Evolutionary conservation across 2,888 invertebrate genomes (phyloP).

Genomic region (Calephelis perditalis): DNA sequence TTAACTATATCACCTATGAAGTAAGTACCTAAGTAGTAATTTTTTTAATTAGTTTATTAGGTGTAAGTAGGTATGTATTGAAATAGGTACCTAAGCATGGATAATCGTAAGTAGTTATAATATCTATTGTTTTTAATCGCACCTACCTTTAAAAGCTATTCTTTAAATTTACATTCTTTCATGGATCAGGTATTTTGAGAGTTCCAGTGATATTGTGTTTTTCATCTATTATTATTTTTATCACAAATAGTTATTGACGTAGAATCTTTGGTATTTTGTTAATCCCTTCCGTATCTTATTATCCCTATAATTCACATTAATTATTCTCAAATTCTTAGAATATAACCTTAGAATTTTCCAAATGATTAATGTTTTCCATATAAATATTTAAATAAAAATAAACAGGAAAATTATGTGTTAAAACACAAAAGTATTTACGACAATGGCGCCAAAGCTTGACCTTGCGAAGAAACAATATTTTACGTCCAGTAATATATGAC

Average conservation of each 20-base stretch:
- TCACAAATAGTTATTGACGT: background rate
- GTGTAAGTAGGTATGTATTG: too few relatives aligned
- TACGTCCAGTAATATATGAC: conserved; percentile 3
- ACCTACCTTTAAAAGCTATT: too few relatives aligned
- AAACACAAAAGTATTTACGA: background rate
- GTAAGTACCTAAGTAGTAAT: too few relatives aligned
- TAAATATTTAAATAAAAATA: conserved; percentile 5
- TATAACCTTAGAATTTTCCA: background rate
- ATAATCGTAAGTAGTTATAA: too few relatives aligned
- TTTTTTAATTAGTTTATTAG: too few relatives aligned
- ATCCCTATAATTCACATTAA: background rate
- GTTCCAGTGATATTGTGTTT: too few relatives aligned
- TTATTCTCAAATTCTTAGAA: background rate
- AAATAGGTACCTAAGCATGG: too few relatives aligned
- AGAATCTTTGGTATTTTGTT: background rate
- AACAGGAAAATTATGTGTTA: background rate
- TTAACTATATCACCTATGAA: too few relatives aligned
- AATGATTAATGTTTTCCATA: background rate
- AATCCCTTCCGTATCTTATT: background rate
- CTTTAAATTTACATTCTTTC: too few relatives aligned
- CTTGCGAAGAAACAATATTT: conserved; percentile 20
- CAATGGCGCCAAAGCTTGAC: conserved; percentile 22
- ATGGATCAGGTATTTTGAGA: too few relatives aligned
- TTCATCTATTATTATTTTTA: too few relatives aligned
- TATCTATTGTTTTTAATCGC: too few relatives aligned